Evolutionary conservation across 2,797 vertebrate genomes (phyloP).

Genomic region (Enteromius viviparus): DNA sequence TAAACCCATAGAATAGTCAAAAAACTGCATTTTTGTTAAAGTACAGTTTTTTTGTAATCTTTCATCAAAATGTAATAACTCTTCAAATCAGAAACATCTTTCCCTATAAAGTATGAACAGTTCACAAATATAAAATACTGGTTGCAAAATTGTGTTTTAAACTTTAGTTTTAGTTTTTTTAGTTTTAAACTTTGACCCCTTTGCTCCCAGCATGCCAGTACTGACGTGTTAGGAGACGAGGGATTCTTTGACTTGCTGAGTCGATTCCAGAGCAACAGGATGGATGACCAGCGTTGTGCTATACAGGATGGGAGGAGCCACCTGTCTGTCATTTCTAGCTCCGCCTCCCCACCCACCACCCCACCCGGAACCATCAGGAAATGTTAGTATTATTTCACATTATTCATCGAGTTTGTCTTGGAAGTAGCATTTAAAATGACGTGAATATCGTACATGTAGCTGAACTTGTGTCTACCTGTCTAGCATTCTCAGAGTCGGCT

Average conservation of each 20-base stretch:
- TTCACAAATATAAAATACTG: background rate
- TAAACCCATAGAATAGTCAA: background rate
- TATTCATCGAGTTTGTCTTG: background rate
- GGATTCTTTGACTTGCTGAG: slow-evolving; percentile 96
- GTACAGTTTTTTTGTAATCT: background rate
- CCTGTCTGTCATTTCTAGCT: slow-evolving; percentile 61
- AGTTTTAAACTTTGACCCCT: slow-evolving; percentile 17
- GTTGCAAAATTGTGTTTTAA: background rate
- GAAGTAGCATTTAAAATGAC: background rate
- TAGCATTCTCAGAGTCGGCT: slow-evolving; percentile 80
- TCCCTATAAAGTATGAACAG: background rate
- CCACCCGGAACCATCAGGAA: slow-evolving; percentile 79
- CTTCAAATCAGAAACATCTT: background rate
- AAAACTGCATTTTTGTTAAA: too few relatives aligned
- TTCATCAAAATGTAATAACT: background rate
- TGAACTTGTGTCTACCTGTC: background rate
- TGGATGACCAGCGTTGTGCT: slow-evolving; percentile 95
- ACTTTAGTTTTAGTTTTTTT: too few relatives aligned
- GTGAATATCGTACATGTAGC: background rate
- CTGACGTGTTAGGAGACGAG: slow-evolving; percentile 86
- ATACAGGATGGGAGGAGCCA: slow-evolving; percentile 80
- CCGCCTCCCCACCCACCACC: slow-evolving; percentile 64
- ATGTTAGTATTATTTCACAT: slow-evolving; percentile 73
- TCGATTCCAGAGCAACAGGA: slow-evolving; percentile 96
- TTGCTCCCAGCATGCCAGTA: slow-evolving; percentile 78